Base-by-base conservation (phyloP, 2,797 vertebrate genomes). In the Botia almorhae region DNA sequence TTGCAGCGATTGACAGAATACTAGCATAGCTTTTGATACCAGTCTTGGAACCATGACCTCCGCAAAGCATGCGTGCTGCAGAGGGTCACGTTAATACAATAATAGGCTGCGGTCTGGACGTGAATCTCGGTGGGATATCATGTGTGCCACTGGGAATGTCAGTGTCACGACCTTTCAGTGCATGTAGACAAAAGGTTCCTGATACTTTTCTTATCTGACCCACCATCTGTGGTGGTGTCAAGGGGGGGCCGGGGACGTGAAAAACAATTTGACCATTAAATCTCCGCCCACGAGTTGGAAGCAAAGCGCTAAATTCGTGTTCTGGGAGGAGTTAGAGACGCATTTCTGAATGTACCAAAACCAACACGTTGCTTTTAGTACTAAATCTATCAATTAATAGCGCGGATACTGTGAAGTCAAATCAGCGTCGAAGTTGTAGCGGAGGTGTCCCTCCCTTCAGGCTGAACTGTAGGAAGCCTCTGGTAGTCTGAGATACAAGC, bases 221-320 rank as follows among this genome's bases (percentile, higher is more conserved):
- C 87, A 86, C 89, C 92, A 94, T 94, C 93, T 94, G 91, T 87
- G 87, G 89, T 86, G 87, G 91, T 91, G 91, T 92, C 87, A 80
- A 64, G 90, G 92, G 91, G 33, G 91, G 92, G 92, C 77, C 70
- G 88, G 89, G 88, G 87, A 87, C 73, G 83, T 87, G 85, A 91
- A 91, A 46, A 92, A 90, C 89, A 93, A 89, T 89, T 88, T 79
- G 83, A 78, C 50, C 78, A 79, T 80, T 60, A 23, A 84, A 81
- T 85, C 82, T 61, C 79, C 75, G 73, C 85, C 80, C 81, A 46
- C 26, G 6, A 84, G 86, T 89, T 89, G 88, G 86, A 84, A 86
- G 78, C 87, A 87, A 72, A 65, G 36, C 69, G 69, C 84, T 87
- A 85, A 90, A 89, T 89, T 88, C 82, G 87, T 80, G 78, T 85